phyloP scores from a whole-genome alignment of 2,888 invertebrate genomes.

The Trisateles emortualis region DNA sequence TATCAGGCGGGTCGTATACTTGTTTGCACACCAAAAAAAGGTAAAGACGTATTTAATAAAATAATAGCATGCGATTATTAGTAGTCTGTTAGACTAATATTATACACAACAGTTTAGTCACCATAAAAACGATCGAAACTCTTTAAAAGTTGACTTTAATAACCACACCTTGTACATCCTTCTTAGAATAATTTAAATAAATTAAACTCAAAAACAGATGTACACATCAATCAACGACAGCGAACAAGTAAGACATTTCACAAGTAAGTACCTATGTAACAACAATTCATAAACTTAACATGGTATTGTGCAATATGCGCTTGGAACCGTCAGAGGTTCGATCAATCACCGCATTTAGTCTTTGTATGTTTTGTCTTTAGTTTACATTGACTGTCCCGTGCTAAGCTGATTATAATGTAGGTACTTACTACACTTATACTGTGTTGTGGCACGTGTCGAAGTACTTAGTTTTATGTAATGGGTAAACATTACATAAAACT shows the following conservation, averaged over 20 bases:
- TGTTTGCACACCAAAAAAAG: no score
- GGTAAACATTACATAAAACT: no score
- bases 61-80: no score
- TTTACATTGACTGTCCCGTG: conserved; percentile 10
- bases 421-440: no score
- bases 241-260: conserved; percentile 14
- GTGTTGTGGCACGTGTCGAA: neutral
- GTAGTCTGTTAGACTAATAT: no score
- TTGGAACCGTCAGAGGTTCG: conserved; percentile 9
- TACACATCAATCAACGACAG: conserved; percentile 16
- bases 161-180: neutral
- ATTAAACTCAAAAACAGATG: conserved; percentile 11
- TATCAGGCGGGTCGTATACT: no score
- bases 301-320: conserved; percentile 11
- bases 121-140: no score
- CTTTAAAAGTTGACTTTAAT: no score
- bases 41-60: no score
- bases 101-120: no score
- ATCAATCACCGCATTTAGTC: conserved; percentile 18
- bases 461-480: no score
- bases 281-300: conserved; percentile 15
- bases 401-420: conserved; percentile 16
- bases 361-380: conserved; percentile 11
- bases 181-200: conserved; percentile 13
- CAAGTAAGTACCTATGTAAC: conserved; percentile 11